phyloP scores from a whole-genome alignment of 2,888 invertebrate genomes.

The Callyntrura guangdongensis region DNA sequence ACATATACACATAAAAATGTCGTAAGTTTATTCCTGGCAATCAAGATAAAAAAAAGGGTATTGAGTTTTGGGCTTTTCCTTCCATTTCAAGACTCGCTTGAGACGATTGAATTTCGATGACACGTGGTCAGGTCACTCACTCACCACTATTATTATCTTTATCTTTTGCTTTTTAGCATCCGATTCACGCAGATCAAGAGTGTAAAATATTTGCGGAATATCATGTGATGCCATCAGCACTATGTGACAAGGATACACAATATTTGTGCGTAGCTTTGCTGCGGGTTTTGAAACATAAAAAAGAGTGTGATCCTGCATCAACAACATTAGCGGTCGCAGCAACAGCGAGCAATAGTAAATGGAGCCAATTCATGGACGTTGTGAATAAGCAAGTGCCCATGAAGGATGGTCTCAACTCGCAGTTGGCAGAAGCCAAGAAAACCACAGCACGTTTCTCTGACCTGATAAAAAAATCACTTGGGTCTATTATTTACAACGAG shows the following conservation, averaged over 20 bases:
- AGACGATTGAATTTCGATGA: slow-evolving; percentile 58
- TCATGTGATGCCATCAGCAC: slow-evolving; percentile 54
- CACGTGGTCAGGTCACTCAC: slow-evolving; percentile 49
- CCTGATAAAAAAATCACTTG: slow-evolving; percentile 76
- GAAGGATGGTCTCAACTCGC: slow-evolving; percentile 69
- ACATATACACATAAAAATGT: slow-evolving; percentile 32
- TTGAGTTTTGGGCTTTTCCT: not conserved
- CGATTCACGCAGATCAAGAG: slow-evolving; percentile 73
- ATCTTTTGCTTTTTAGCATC: slow-evolving; percentile 64
- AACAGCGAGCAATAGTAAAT: slow-evolving; percentile 30
- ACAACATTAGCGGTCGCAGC: not conserved
- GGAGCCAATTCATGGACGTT: slow-evolving; percentile 70
- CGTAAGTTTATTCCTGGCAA: not conserved
- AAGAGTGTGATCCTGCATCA: slow-evolving; percentile 17
- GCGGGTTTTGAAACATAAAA: slow-evolving; percentile 62
- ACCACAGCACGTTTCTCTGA: slow-evolving; percentile 59
- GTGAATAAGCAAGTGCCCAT: slow-evolving; percentile 68
- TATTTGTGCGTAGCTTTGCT: slow-evolving; percentile 62
- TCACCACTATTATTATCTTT: slow-evolving; percentile 29
- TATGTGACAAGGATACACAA: slow-evolving; percentile 74
- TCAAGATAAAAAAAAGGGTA: not conserved
- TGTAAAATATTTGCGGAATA: slow-evolving; percentile 73
- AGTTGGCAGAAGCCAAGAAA: slow-evolving; percentile 64
- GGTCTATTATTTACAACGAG: slow-evolving; percentile 61
- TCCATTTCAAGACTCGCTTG: not conserved